These are phyloP conservation scores for Eutrigla gurnardus DNA, from an alignment of 2,797 vertebrate species.

Conservation along the genomic window DNA sequence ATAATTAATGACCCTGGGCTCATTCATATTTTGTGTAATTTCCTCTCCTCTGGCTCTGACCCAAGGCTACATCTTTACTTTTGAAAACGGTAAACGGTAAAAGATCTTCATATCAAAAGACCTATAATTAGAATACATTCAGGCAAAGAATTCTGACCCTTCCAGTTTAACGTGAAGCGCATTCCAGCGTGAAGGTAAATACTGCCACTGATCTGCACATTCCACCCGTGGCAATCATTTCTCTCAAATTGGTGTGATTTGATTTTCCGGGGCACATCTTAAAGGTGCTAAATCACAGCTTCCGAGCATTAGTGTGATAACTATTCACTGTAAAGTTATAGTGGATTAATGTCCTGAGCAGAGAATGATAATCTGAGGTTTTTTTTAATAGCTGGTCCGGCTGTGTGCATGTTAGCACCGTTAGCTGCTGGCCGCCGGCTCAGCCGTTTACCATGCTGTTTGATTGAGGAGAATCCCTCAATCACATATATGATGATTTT, in stretches of 20 bases:
- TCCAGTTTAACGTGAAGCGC: neutral
- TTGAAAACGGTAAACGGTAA: neutral
- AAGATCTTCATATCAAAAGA: neutral
- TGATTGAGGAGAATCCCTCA: neutral
- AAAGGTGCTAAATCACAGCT: neutral
- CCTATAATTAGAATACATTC: neutral
- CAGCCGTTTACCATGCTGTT: no score
- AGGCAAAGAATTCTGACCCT: neutral
- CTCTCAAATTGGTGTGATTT: neutral
- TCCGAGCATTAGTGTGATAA: neutral
- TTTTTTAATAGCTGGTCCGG: no score
- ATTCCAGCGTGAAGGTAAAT: neutral
- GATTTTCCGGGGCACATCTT: neutral
- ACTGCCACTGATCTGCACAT: neutral
- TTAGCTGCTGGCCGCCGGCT: no score
- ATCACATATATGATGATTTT: neutral
- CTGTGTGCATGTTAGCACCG: no score
- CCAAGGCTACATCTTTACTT: constrained; percentile 36
- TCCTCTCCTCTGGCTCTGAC: constrained; percentile 55
- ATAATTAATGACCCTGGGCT: constrained; percentile 72
- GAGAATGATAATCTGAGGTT: no score
- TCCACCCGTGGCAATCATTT: neutral
- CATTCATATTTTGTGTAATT: constrained; percentile 60
- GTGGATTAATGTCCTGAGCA: neutral
- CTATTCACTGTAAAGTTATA: neutral